phyloP scores from a whole-genome alignment of 2,113 vertebrate genomes.

The Saccopteryx bilineata region DNA sequence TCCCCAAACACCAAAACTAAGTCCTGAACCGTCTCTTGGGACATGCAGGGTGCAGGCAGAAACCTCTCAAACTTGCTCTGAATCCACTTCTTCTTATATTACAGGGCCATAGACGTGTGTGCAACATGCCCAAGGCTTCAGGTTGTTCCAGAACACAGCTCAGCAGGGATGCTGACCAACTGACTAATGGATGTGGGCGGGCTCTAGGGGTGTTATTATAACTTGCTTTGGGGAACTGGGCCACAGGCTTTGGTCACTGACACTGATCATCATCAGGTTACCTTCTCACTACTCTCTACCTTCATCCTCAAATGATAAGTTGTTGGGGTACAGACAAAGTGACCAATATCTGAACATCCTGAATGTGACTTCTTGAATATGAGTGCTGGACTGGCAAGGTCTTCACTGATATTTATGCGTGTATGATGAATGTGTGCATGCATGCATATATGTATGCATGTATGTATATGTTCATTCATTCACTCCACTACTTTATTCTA shows the following conservation, averaged over 20 bases:
- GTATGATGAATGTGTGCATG: neutral
- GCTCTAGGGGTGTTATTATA: neutral
- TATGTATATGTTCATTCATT: neutral
- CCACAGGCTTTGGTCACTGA: neutral
- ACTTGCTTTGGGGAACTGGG: neutral
- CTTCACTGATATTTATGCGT: neutral
- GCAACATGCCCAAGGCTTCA: neutral
- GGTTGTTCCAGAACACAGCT: neutral
- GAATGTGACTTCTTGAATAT: neutral
- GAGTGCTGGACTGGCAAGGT: neutral
- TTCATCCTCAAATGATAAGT: neutral
- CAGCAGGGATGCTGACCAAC: neutral
- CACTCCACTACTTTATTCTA: neutral
- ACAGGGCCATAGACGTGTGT: fast-evolving
- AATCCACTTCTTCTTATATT: neutral
- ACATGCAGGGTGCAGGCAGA: neutral
- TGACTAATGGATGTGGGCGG: neutral
- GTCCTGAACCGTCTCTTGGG: neutral
- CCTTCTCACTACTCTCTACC: neutral
- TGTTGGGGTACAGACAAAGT: neutral
- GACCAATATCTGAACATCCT: neutral
- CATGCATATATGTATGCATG: neutral
- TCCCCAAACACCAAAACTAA: neutral
- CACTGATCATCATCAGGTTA: neutral
- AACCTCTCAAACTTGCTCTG: neutral